Evolutionary conservation across 2,888 invertebrate species (phyloP), one percentile per base, ranked within the genome.

Genomic region (Phortica magna): DNA sequence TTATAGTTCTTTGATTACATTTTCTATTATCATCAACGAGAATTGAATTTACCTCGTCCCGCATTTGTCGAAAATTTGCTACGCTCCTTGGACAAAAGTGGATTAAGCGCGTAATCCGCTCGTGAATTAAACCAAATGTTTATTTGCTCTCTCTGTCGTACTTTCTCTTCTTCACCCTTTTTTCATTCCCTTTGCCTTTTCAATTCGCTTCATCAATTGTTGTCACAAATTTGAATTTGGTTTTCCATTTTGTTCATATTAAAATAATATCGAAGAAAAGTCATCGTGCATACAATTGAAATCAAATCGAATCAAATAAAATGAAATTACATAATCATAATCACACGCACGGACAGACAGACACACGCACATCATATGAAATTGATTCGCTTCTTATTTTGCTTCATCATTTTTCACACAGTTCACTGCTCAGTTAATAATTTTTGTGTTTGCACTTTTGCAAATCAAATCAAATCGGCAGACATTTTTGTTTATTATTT

Each of bases 1-100:
- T 86, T 86, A 86, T 86, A 82, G 87, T 87, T 87, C 85, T 86
- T 86, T 88, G 85, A 86, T 86, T 86, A 86, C 88, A 88, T 86
- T 88, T 86, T 88, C 85, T 86, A 88, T 86, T 85, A 85, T 87
- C 87, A 85, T 48, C 17, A 59, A 59, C 59, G 61, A 61, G 19
- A 22, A 48, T 48, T 19, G 61, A 61, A 61, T 10, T 17, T 7
- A 12, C 10, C 53, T n/a, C 68, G 14, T 12, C 53, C 31, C 55
- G 53, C 17, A 14, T 22, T 12, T 31, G 31, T 9, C 5, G 17
- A 19, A n/a, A 31, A 71, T 53, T 53, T 71, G 39, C 41, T 67
- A 5, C 14, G 39, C 42, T 17, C 17, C 12, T 31, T 12, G 10
- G 7, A 31, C 53, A 12, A 19, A 53, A 55, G 70, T 71, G 31